These are phyloP conservation scores for Lagopus leucura DNA, from an alignment of 2,113 vertebrate genomes.

Conservation along the genomic window DNA sequence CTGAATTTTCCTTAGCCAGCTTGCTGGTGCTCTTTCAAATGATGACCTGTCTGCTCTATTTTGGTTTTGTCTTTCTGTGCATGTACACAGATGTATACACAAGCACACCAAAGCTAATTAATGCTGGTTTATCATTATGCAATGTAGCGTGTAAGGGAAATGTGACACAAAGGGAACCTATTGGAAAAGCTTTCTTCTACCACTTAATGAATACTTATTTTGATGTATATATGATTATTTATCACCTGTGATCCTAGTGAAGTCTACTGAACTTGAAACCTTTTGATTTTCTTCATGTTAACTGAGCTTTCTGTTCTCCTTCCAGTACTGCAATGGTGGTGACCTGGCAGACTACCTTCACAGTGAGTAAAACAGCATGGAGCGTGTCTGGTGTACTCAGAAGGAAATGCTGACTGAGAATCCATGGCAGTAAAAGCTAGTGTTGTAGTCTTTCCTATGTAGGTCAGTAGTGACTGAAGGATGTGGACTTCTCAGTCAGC, in stretches of 20 bases:
- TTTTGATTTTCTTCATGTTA: background rate
- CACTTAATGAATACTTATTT: background rate
- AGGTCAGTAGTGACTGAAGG: background rate
- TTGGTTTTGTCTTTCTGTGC: background rate
- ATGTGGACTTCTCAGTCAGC: background rate
- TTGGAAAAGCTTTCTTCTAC: background rate
- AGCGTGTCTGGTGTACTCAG: background rate
- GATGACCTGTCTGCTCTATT: background rate
- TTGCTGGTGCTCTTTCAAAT: background rate
- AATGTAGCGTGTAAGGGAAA: background rate
- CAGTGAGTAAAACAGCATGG: slow-evolving; percentile 82
- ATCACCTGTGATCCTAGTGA: background rate
- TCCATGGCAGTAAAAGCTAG: background rate
- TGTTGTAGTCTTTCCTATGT: background rate
- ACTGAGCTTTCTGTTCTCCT: slow-evolving; percentile 32
- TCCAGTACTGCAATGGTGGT: slow-evolving; percentile 96
- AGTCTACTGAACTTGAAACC: background rate
- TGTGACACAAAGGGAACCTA: background rate
- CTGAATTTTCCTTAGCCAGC: background rate
- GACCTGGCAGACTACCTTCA: slow-evolving; percentile 97
- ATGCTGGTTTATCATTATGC: background rate
- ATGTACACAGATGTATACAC: accelerated
- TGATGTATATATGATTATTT: background rate
- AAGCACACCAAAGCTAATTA: background rate
- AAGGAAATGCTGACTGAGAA: background rate